A percentile compares a stretch with the other conserved stretches of the same genome.
phyloP scores from a whole-genome alignment of 2,888 invertebrate genomes.

The Agriopis marginaria region DNA sequence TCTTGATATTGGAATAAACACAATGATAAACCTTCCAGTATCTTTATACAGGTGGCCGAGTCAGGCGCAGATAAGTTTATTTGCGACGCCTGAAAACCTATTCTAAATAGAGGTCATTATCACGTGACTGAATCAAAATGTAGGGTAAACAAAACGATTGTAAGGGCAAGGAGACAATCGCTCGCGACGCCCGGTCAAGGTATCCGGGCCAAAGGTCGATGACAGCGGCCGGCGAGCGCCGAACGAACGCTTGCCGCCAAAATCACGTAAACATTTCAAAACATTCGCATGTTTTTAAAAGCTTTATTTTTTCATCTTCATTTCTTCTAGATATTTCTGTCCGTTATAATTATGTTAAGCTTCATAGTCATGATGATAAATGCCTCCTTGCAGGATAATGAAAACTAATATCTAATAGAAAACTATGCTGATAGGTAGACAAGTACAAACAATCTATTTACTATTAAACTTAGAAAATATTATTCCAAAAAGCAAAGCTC shows the following conservation, averaged over 20 bases:
- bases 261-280: constrained; percentile 49
- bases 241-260: constrained; percentile 71
- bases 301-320: neutral
- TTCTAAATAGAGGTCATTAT: constrained; percentile 25
- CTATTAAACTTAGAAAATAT: no score
- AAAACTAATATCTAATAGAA: no score
- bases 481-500: no score
- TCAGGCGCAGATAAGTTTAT: constrained; percentile 14
- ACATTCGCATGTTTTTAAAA: constrained; percentile 25
- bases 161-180: constrained; percentile 76
- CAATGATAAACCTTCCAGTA: constrained; percentile 1
- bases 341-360: neutral
- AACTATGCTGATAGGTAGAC: no score
- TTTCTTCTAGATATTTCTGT: constrained; percentile 19
- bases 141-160: constrained; percentile 76
- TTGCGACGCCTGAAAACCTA: constrained; percentile 14
- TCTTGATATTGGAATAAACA: neutral
- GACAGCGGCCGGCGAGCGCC: constrained; percentile 66
- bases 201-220: constrained; percentile 86
- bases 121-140: constrained; percentile 48
- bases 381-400: neutral
- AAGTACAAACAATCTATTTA: neutral
- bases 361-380: neutral
- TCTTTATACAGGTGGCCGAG: neutral
- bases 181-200: constrained; percentile 81